Conservation (phyloP, 2,113 vertebrate genomes). For the Eptatretus burgeri region DNA sequence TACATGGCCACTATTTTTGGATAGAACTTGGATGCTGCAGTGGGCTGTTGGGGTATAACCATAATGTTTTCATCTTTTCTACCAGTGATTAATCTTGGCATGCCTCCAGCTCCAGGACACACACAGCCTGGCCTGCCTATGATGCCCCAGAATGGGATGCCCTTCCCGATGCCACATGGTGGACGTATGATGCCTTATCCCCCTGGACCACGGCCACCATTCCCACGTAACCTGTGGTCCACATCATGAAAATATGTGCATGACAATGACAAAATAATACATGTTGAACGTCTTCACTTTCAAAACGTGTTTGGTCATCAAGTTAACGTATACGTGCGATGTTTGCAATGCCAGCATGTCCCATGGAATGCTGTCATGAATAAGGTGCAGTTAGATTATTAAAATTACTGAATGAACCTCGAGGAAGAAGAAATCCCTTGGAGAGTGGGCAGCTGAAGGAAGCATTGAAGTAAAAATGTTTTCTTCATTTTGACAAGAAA, state of each 20-base stretch:
- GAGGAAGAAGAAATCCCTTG: too few species aligned
- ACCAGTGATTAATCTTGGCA: not conserved
- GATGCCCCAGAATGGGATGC: slow-evolving; percentile 4
- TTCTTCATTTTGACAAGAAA: too few species aligned
- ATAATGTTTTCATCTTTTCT: not conserved
- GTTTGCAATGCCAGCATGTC: too few species aligned
- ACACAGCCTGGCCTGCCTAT: not conserved
- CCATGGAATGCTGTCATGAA: too few species aligned
- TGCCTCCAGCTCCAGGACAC: not conserved
- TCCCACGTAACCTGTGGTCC: slow-evolving; percentile 16
- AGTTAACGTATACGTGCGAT: too few species aligned
- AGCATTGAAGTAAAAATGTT: too few species aligned
- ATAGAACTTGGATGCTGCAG: not conserved
- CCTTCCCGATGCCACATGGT: not conserved
- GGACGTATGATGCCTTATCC: not conserved
- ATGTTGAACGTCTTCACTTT: too few species aligned
- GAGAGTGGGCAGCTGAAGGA: too few species aligned
- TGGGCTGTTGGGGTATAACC: not conserved
- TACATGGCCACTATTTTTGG: not conserved
- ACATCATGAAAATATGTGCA: not conserved
- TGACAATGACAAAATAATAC: too few species aligned
- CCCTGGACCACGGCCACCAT: slow-evolving; percentile 19
- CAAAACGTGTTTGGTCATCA: too few species aligned
- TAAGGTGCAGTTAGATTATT: too few species aligned
- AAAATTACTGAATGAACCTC: too few species aligned